Evolutionary conservation across 2,797 vertebrate genomes (phyloP), one percentile per base, ranked within the genome.

Genomic region (Ptychobarbus kaznakovi): DNA sequence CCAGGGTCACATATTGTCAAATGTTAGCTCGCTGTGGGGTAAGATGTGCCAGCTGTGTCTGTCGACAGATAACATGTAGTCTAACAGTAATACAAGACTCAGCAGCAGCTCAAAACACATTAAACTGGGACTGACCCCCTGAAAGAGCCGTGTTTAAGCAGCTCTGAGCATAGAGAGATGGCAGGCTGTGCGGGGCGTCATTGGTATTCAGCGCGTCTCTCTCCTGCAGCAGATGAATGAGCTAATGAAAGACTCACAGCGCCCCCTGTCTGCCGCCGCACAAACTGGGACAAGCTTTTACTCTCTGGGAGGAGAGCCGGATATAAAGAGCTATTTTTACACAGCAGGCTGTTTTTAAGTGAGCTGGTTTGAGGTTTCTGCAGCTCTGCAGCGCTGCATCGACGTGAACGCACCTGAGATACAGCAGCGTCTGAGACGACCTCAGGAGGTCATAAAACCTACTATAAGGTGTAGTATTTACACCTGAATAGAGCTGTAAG

Each of bases 181-280:
- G 90, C 83, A 81, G 87, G 88, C 89, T 91, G 92, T 93, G 91
- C 66, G 80, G 56, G 81, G 75, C 63, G 82, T 91, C 92, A 96
- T 95, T 95, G 93, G 94, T 96, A 96, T 96, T 94, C 95, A 69
- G 86, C 88, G 91, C 92, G 82, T 81, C 90, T 92, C 93, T 93
- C 86, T 88, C 93, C 93, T 96, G 95, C 95, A 95, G 94, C 94
- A 95, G 61, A 69, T n/a, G 79, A 28, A 9, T 4, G 25, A 20
- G 25, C 28, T 22, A 40, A 20, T 1, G 4, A 74, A 86, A 86
- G 84, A 86, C 83, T 93, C 91, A 94, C 91, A 93, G 89, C 89
- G 92, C 93, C 94, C 92, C 94, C 95, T 92, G 91, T 90, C 92
- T 93, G 77, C 86, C 7, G 16, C n/a, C 51, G 61, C 88, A 51